These are phyloP conservation scores for Platyura marginata DNA, from an alignment of 1,140 invertebrate genomes.

Conservation along the genomic window DNA sequence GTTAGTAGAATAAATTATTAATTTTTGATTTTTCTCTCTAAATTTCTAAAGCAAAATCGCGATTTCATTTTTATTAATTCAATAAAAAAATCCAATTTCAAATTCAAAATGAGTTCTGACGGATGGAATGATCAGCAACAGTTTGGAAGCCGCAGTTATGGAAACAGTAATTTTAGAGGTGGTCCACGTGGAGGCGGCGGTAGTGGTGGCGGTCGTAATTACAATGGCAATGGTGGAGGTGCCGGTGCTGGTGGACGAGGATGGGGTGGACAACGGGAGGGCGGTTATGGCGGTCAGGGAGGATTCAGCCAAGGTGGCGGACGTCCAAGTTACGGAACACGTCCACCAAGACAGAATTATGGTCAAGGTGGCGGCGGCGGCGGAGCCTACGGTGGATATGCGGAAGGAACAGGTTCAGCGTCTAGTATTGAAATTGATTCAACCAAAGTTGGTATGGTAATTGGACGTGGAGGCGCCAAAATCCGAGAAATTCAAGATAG, in stretches of 20 bases:
- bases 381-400: neutral
- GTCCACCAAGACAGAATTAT: neutral
- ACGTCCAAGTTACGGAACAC: neutral
- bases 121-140: neutral
- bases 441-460: slow-evolving; percentile 21
- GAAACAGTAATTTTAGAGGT: neutral
- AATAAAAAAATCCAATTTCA: neutral
- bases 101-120: neutral
- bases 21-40: too few relatives aligned
- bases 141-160: neutral
- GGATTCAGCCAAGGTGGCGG: neutral
- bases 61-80: too few relatives aligned
- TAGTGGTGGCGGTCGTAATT: neutral
- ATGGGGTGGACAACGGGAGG: neutral
- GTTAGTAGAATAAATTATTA: too few relatives aligned
- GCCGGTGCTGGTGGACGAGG: neutral
- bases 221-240: neutral
- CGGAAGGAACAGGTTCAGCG: neutral
- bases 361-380: neutral
- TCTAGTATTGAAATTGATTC: slow-evolving; percentile 1
- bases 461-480: slow-evolving; percentile 50
- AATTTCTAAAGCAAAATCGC: too few relatives aligned
- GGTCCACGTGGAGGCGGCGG: neutral
- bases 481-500: slow-evolving; percentile 52
- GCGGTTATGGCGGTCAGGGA: neutral